A percentile compares a stretch with the other conserved stretches of the same genome.
Evolutionary conservation across 2,797 vertebrate species (phyloP).

Genomic region (Macroramphosus scolopax): DNA sequence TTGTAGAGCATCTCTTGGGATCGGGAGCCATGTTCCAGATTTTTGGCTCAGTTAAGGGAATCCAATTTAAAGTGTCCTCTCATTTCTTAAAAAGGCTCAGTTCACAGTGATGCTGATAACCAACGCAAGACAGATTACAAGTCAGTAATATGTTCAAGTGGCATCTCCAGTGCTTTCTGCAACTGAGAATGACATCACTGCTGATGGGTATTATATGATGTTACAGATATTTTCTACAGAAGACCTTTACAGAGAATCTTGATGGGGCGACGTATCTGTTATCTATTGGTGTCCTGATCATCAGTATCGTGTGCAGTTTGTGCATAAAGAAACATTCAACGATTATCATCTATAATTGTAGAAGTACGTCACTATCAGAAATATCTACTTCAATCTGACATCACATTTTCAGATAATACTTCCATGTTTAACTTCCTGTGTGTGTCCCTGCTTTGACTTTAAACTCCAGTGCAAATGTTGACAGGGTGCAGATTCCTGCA

Average conservation of each 20-base stretch:
- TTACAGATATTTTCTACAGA: background rate
- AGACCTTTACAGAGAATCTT: background rate
- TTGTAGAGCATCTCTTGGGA: constrained; percentile 51
- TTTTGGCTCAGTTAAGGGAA: constrained; percentile 53
- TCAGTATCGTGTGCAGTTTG: too few relatives aligned
- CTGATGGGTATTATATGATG: background rate
- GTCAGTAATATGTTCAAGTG: too few relatives aligned
- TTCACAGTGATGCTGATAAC: constrained; percentile 24
- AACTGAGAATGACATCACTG: constrained; percentile 15
- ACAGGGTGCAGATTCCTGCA: constrained; percentile 7
- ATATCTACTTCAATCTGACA: background rate
- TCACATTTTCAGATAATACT: background rate
- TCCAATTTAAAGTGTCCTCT: constrained; percentile 51
- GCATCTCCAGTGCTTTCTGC: background rate
- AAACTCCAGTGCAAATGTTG: too few relatives aligned
- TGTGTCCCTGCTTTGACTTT: background rate
- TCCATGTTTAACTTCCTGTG: background rate
- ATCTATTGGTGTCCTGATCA: too few relatives aligned
- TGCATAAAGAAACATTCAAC: too few relatives aligned
- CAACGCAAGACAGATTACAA: too few relatives aligned
- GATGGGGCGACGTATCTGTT: too few relatives aligned
- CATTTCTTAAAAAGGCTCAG: constrained; percentile 45
- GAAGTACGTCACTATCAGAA: too few relatives aligned
- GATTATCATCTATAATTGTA: too few relatives aligned
- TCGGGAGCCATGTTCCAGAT: constrained; percentile 57